A percentile compares a stretch with the other conserved stretches of the same genome.
Evolutionary conservation across 2,797 vertebrate species (phyloP).

Genomic region (Pitangus sulphuratus): DNA sequence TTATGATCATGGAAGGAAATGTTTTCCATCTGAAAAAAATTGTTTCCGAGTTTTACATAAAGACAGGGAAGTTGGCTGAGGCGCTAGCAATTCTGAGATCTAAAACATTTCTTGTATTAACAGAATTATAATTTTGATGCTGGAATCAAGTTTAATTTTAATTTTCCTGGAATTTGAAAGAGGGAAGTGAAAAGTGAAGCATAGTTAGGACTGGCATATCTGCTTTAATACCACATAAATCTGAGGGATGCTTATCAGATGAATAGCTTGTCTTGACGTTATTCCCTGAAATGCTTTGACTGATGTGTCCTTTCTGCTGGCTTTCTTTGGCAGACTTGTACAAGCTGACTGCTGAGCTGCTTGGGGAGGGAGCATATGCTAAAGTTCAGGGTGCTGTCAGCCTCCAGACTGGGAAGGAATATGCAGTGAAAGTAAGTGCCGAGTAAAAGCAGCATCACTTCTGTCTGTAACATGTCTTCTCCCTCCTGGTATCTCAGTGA

Average conservation of each 20-base stretch:
- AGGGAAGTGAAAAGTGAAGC: not conserved
- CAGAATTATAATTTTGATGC: not conserved
- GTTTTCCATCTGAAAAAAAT: not conserved
- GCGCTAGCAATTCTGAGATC: not conserved
- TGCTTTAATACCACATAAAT: not conserved
- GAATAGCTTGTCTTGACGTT: not conserved
- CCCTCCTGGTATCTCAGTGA: not conserved
- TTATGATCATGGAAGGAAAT: not conserved
- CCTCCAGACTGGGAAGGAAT: slow-evolving; percentile 91
- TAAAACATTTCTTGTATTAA: not conserved
- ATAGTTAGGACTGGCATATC: not conserved
- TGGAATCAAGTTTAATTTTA: not conserved
- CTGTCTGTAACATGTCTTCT: not conserved
- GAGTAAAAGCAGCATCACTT: not conserved
- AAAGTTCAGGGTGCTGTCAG: slow-evolving; percentile 94
- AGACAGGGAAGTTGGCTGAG: not conserved
- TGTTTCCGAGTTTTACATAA: not conserved
- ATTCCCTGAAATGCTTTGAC: not conserved
- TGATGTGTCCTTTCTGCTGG: slow-evolving; percentile 12
- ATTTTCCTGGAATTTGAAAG: not conserved
- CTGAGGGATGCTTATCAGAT: not conserved
- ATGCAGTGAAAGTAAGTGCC: slow-evolving; percentile 89
- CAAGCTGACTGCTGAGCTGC: slow-evolving; percentile 90
- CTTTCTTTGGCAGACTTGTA: slow-evolving; percentile 85
- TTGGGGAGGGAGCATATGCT: slow-evolving; percentile 93